These are phyloP conservation scores for Gerris lacustris DNA, from an alignment of 2,888 invertebrate species.

Conservation along the genomic window DNA sequence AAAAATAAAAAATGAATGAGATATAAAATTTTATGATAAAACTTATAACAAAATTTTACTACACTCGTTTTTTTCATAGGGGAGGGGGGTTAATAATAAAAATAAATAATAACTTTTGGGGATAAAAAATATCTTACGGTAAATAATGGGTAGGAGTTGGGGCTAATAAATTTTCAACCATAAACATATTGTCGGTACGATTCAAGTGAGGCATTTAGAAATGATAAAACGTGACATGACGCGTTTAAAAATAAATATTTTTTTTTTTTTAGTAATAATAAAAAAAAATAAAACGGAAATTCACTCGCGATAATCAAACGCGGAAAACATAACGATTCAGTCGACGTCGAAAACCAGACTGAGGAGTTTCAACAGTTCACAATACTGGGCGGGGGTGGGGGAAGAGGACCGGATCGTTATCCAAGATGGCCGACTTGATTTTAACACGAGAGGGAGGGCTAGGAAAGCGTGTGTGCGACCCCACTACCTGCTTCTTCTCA, in stretches of 20 bases:
- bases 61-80: no score
- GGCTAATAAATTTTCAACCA: constrained; percentile 26
- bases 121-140: background rate
- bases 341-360: background rate
- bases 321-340: background rate
- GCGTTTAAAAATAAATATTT: no score
- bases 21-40: no score
- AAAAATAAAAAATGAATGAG: no score
- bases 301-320: background rate
- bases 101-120: no score
- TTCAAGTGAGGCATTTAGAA: constrained; percentile 10
- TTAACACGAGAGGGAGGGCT: background rate
- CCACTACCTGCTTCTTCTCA: constrained; percentile 32
- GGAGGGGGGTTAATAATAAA: no score
- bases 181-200: constrained; percentile 24
- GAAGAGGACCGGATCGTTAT: constrained; percentile 10
- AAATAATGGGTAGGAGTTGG: constrained; percentile 17
- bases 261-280: background rate
- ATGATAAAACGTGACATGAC: no score
- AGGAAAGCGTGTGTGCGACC: constrained; percentile 31
- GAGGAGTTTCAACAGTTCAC: background rate
- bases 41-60: no score
- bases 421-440: constrained; percentile 22
- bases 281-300: background rate
- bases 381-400: background rate